These are phyloP conservation scores for Heteromyza rotundicornis DNA, from an alignment of 2,888 invertebrate genomes.

Conservation along the genomic window DNA sequence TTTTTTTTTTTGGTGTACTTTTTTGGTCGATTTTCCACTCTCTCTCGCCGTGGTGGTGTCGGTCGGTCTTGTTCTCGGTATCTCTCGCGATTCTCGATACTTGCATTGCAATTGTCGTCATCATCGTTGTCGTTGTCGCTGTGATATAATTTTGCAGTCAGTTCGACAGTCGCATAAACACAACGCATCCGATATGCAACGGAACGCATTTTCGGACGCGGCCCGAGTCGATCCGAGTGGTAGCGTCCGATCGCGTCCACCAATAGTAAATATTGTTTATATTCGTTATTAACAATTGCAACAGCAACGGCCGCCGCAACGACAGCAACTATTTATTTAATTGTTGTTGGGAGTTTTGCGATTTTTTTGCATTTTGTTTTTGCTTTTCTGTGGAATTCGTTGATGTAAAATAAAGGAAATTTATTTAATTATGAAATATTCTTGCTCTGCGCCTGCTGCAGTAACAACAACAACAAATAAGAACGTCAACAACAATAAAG, in stretches of 20 bases:
- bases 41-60: constrained; percentile 6
- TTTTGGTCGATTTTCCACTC: constrained; percentile 12
- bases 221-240: constrained; percentile 63
- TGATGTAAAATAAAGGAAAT: not conserved
- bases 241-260: constrained; percentile 63
- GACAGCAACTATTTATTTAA: constrained; percentile 12
- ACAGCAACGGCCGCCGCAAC: constrained; percentile 21
- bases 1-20: constrained; percentile 3
- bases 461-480: not conserved
- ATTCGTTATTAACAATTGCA: constrained; percentile 21
- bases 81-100: constrained; percentile 38
- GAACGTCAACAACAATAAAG: not conserved
- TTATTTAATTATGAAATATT: not conserved
- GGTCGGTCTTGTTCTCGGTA: not conserved
- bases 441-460: not conserved
- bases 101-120: constrained; percentile 17
- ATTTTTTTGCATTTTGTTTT: too few species aligned
- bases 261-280: constrained; percentile 50
- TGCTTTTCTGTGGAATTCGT: too few species aligned
- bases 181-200: constrained; percentile 64
- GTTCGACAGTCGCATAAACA: constrained; percentile 62
- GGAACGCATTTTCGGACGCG: constrained; percentile 65
- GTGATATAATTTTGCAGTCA: constrained; percentile 61
- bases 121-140: constrained; percentile 30
- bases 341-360: too few species aligned